Evolutionary conservation across 1,140 invertebrate species (phyloP).

Genomic region (Archivesica marissinica): DNA sequence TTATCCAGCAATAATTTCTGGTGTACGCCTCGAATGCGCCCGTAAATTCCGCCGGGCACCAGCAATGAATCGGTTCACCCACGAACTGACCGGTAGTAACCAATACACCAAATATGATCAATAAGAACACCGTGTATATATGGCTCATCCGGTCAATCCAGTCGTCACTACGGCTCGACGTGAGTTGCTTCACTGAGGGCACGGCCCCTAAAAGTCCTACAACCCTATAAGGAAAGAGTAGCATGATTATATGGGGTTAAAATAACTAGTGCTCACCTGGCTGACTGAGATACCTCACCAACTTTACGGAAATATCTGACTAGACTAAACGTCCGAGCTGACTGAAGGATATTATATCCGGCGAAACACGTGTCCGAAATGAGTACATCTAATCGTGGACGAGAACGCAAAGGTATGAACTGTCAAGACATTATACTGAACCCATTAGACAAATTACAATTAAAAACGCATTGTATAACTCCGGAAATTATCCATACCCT

Average conservation of each 20-base stretch:
- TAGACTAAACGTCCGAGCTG: no score
- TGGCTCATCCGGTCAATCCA: conserved; percentile 80
- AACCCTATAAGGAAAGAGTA: conserved; percentile 12
- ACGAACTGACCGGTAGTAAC: conserved; percentile 81
- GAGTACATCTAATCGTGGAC: no score
- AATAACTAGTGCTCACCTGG: not conserved
- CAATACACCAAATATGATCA: conserved; percentile 78
- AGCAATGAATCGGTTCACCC: conserved; percentile 84
- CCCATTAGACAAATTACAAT: no score
- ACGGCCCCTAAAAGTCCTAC: conserved; percentile 12
- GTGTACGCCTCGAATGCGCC: conserved; percentile 77
- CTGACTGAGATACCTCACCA: no score
- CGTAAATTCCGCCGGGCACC: conserved; percentile 81
- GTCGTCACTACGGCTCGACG: conserved; percentile 75
- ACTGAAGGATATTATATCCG: no score
- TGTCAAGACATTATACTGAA: no score
- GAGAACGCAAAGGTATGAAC: no score
- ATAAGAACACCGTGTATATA: conserved; percentile 74
- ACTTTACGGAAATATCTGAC: no score
- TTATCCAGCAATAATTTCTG: conserved; percentile 84
- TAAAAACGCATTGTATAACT: no score
- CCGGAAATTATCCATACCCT: no score
- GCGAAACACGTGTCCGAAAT: no score
- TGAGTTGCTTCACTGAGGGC: conserved; percentile 24
- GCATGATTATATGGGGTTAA: not conserved